These are phyloP conservation scores for Drosophila lowei DNA, from an alignment of 1,140 invertebrate genomes.

Conservation along the genomic window DNA sequence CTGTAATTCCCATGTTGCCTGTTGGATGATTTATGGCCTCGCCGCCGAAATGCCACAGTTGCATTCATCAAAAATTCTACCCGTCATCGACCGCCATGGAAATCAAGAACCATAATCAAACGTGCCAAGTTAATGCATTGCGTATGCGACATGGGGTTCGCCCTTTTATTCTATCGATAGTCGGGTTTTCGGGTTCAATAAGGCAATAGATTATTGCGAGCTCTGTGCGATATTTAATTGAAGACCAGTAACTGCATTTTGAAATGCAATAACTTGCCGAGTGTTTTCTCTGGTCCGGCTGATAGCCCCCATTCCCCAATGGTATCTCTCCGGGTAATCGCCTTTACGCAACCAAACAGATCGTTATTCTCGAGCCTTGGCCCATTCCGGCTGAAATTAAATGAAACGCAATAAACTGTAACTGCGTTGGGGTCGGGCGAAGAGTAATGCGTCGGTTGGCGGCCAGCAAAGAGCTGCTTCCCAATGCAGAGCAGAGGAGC, in stretches of 20 bases:
- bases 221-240: constrained; percentile 48
- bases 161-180: background rate
- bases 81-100: background rate
- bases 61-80: constrained; percentile 9
- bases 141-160: background rate
- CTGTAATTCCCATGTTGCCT: constrained; percentile 20
- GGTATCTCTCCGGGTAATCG: constrained; percentile 27
- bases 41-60: constrained; percentile 24
- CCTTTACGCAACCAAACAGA: constrained; percentile 54
- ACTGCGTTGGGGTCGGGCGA: constrained; percentile 24
- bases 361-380: constrained; percentile 59
- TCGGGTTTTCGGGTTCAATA: constrained; percentile 1
- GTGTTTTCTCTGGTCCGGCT: constrained; percentile 4
- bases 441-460: constrained; percentile 41
- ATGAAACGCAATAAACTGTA: constrained; percentile 59
- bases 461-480: constrained; percentile 7
- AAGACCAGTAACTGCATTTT: constrained; percentile 50
- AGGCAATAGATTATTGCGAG: constrained; percentile 40
- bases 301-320: constrained; percentile 9
- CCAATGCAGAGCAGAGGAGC: too few relatives aligned
- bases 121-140: constrained; percentile 8
- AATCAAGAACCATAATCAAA: constrained; percentile 28
- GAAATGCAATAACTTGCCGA: constrained; percentile 45
- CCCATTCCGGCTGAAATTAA: constrained; percentile 57
- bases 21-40: constrained; percentile 46